Percentiles rank a stretch among this genome's conserved stretches.
phyloP scores from a whole-genome alignment of 2,888 invertebrate species.

The Drosophila dives region DNA sequence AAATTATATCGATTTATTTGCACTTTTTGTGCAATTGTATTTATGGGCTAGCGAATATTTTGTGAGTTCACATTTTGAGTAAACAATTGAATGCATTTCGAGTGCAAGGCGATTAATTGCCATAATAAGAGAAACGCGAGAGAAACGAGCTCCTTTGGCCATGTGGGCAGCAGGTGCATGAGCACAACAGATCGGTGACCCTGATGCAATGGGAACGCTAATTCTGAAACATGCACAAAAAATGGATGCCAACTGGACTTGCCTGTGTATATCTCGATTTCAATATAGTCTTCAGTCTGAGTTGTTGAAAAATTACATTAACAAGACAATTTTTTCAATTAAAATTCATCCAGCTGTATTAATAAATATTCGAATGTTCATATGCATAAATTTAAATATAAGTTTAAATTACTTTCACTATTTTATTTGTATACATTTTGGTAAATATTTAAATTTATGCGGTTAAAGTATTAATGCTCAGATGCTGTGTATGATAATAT shows the following conservation, averaged over 20 bases:
- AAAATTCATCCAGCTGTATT: background rate
- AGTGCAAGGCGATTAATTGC: conserved; percentile 35
- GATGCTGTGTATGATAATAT: background rate
- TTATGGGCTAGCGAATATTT: conserved; percentile 65
- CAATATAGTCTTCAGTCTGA: background rate
- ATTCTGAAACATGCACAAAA: background rate
- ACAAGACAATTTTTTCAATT: background rate
- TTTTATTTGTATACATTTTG: background rate
- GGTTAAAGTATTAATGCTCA: background rate
- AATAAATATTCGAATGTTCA: background rate
- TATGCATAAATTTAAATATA: background rate
- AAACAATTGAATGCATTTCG: conserved; percentile 44
- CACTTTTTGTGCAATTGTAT: conserved; percentile 40
- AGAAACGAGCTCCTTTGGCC: conserved; percentile 14
- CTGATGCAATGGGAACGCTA: conserved; percentile 7
- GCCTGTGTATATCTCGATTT: background rate
- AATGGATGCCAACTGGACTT: background rate
- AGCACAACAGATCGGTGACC: conserved; percentile 25
- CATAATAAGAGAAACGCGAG: conserved; percentile 14
- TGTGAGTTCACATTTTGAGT: conserved; percentile 24
- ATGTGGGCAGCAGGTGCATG: conserved; percentile 20
- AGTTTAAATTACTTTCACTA: background rate
- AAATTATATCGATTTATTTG: conserved; percentile 64
- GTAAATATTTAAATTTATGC: background rate
- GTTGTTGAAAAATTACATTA: background rate